Base-by-base conservation (phyloP, 1,140 invertebrate species). In the Melanaphis sacchari region DNA sequence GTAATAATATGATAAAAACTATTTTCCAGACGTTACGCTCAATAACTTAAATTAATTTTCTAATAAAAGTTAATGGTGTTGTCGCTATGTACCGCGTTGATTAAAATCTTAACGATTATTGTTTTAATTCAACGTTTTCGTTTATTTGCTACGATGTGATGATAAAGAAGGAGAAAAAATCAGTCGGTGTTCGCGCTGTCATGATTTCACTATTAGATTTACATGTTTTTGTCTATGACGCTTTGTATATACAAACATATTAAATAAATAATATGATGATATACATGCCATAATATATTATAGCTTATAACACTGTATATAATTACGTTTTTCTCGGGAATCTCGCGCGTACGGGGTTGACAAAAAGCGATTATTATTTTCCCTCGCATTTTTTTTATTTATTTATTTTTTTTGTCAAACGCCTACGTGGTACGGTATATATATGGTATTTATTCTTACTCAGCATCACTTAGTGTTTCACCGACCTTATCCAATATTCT, bases 81-180 rank as follows among this genome's bases (percentile, higher is more conserved):
- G 43, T 88, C n/a, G 38, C 26, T 4, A 3, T 38, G 52, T n/a
- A 52, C 26, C 7, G 36, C 24, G 24, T 40, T 36, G 88, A 89
- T 89, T 54, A 52, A 36, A 54, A 89, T 54, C 88, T 89, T 54
- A 89, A 89, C 26, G 49, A 40, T 89, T 89, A 89, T 89, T 54
- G 49, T 49, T 43, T 2, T 26, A 38, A 52, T 40, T 40, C 24
- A 52, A 90, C 26, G 54, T 90, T 66, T 31, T 21, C 24, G 54
- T n/a, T 41, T 43, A 66, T 41, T 90, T n/a, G 31, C 52, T 59
- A 84, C 38, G 24, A 38, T 52, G 31, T 5, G 21, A 52, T 36
- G 6, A 52, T 24, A 90, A 90, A 90, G 36, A 22, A 18, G 24
- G 38, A 54, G 2, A 49, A 90, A 46, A 49, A 89, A 38, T n/a